Evolutionary conservation across 2,888 invertebrate genomes (phyloP), one percentile per base, ranked within the genome.

Genomic region (Caenorhabditis imperialis): DNA sequence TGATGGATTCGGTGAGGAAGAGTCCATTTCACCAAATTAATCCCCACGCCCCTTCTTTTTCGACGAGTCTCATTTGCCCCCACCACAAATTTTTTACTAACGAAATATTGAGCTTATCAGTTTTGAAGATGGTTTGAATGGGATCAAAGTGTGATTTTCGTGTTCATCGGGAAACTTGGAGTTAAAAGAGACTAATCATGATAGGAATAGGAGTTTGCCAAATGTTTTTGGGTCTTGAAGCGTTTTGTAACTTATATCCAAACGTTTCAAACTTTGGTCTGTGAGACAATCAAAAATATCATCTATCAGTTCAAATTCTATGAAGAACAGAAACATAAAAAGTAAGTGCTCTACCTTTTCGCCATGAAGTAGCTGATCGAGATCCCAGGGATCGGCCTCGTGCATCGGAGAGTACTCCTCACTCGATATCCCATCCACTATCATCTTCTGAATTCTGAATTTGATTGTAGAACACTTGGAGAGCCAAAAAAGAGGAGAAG

Each of bases 361-460:
- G 5, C 84, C 84, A 30, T 79, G 77, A 18, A 85, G 77, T 20
- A 85, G 60, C 47, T 84, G 81, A 63, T 84, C 84, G 40, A 85
- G 71, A 51, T 81, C 84, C 85, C 85, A 85, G 38, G 85, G 84
- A 82, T 85, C 81, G 14, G 80, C 75, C 50, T 78, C 80, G 12
- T 54, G 69, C 51, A 79, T 54, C 22, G 76, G 77, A 1, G 65
- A 57, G 44, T 71, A 74, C 33, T 77, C 73, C 23, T 54, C 54
- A 16, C 60, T 48, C n/a, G 72, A 67, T n/a, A 76, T 76, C 7
- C 67, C 60, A 35, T 75, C 75, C 22, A 75, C 60, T 27, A 75
- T 45, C 75, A 75, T 75, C 42, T 45, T 57, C 27, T 50, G 35
- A 23, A 61, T 50, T 42, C 50, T 62, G 18, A 22, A 20, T 22